These are phyloP conservation scores for Drosophila tristis DNA, from an alignment of 1,140 invertebrate genomes.

Conservation along the genomic window DNA sequence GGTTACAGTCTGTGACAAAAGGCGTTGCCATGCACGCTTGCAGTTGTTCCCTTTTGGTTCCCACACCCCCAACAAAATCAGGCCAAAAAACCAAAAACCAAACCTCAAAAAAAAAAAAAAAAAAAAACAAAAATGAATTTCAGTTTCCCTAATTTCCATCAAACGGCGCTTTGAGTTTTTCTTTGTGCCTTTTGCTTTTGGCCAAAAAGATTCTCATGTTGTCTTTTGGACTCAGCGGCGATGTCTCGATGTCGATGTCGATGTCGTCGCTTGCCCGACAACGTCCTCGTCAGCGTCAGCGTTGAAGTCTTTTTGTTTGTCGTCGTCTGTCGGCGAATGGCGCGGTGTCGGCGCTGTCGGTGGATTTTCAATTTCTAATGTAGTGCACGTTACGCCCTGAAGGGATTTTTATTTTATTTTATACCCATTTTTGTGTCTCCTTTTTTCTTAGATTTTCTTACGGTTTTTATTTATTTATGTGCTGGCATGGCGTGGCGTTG, in stretches of 20 bases:
- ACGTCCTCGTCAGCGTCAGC: constrained; percentile 51
- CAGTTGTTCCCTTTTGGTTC: constrained; percentile 40
- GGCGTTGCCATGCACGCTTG: constrained; percentile 79
- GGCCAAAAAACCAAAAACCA: constrained; percentile 36
- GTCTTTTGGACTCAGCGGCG: constrained; percentile 30
- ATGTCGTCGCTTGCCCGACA: constrained; percentile 30
- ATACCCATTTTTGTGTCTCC: constrained; percentile 48
- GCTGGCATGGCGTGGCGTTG: constrained; percentile 18
- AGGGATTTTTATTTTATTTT: constrained; percentile 77
- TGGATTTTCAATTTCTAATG: constrained; percentile 83
- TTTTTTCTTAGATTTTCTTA: constrained; percentile 59
- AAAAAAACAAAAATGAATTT: constrained; percentile 42
- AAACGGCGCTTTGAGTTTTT: constrained; percentile 68
- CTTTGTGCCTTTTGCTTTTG: constrained; percentile 19
- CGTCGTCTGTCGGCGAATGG: constrained; percentile 18
- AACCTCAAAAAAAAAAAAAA: constrained; percentile 46
- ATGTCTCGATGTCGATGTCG: constrained; percentile 40
- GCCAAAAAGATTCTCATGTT: constrained; percentile 79
- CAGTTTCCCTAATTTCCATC: constrained; percentile 69
- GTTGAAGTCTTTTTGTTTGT: constrained; percentile 32
- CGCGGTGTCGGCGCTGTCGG: constrained; percentile 49
- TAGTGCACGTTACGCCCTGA: constrained; percentile 80
- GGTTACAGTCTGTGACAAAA: constrained; percentile 67
- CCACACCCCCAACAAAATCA: constrained; percentile 46
- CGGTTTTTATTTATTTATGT: constrained; percentile 73